These are phyloP conservation scores for Dreissena polymorpha DNA, from an alignment of 1,140 invertebrate genomes.

Conservation along the genomic window DNA sequence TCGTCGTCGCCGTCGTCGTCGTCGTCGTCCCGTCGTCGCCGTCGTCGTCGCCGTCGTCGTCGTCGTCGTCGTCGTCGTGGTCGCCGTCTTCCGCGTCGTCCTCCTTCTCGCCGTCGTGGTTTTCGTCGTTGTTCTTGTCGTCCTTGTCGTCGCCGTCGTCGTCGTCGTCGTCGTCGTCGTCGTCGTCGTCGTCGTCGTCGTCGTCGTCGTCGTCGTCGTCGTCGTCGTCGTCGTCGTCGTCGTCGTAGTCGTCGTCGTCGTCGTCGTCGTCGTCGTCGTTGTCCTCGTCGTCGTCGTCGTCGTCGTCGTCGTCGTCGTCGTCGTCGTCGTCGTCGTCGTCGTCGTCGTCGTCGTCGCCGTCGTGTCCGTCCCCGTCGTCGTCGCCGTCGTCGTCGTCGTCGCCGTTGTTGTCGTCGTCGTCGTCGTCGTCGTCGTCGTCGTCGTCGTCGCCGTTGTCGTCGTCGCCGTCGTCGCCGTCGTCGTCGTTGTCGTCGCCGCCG, in stretches of 20 bases:
- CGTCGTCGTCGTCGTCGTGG: not conserved
- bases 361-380: not conserved
- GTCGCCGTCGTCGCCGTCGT: slow-evolving; percentile 16
- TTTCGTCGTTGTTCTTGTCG: not conserved
- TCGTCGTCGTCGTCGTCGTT: not conserved
- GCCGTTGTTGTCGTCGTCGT: not conserved
- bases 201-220: slow-evolving; percentile 24
- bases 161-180: not conserved
- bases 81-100: not conserved
- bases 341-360: not conserved
- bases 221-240: slow-evolving; percentile 36
- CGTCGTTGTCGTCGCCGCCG: not conserved
- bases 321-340: not conserved
- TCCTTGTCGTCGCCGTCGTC: not conserved
- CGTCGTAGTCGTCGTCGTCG: not conserved
- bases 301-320: not conserved
- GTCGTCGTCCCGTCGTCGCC: not conserved
- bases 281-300: not conserved
- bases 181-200: slow-evolving; percentile 3
- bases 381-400: not conserved
- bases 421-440: slow-evolving; percentile 12
- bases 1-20: not conserved
- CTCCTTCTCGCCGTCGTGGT: not conserved
- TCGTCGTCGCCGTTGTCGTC: slow-evolving; percentile 32
- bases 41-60: not conserved